A percentile compares a stretch with the other conserved stretches of the same genome.
Conservation (phyloP, 2,797 vertebrate species). For the Percopsis omiscomaycus region DNA sequence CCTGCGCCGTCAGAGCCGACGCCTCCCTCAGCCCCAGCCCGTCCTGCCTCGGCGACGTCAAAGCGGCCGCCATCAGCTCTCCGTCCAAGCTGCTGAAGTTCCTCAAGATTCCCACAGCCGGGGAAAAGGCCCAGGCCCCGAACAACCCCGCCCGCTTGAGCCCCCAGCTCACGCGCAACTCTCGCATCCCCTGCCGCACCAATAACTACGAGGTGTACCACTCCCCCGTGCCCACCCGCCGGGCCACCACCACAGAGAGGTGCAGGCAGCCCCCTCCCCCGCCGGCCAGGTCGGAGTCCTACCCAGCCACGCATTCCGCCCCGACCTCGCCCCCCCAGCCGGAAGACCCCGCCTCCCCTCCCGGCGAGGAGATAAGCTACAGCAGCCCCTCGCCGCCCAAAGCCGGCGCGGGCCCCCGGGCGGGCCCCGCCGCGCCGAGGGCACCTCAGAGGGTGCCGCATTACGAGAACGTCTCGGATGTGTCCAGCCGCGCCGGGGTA, state of each 20-base stretch:
- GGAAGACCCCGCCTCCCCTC: conserved; percentile 63
- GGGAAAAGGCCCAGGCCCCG: conserved; percentile 77
- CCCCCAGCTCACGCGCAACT: conserved; percentile 88
- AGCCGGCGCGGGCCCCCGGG: conserved; percentile 53
- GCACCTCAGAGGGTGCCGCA: conserved; percentile 76
- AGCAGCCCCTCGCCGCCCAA: conserved; percentile 71
- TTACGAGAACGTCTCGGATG: conserved; percentile 83
- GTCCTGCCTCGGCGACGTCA: conserved; percentile 79
- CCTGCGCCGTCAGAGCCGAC: conserved; percentile 68
- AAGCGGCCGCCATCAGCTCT: conserved; percentile 79
- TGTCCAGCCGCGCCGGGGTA: conserved; percentile 50
- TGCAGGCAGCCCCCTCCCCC: conserved; percentile 75
- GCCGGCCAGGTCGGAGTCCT: conserved; percentile 74
- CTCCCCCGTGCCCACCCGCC: conserved; percentile 80
- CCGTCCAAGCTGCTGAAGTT: conserved; percentile 90
- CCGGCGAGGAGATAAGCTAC: conserved; percentile 71
- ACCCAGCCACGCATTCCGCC: conserved; percentile 76
- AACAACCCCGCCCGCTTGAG: conserved; percentile 83
- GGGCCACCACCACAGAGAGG: conserved; percentile 80
- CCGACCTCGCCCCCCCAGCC: conserved; percentile 78
- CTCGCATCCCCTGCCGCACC: conserved; percentile 91
- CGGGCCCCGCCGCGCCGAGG: conserved; percentile 36
- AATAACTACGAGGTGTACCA: conserved; percentile 90
- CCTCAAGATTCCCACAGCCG: conserved; percentile 85
- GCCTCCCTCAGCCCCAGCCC: conserved; percentile 77